Evolutionary conservation across 2,888 invertebrate genomes (phyloP), one percentile per base, ranked within the genome.

Genomic region (Oeneis ivallda): DNA sequence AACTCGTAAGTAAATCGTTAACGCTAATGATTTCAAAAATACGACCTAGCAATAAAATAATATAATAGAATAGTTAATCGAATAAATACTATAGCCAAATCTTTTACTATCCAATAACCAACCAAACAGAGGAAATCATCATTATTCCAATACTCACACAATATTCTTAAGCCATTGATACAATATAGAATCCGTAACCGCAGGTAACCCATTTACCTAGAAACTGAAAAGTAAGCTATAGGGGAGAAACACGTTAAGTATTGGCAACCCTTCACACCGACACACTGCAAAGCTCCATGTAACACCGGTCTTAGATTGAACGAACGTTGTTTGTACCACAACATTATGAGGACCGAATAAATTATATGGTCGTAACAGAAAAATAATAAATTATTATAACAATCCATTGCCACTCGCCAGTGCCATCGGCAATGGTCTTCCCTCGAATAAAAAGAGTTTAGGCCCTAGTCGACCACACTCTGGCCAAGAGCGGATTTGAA

Each of bases 281-380:
- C 84, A 90, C 87, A 89, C 89, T 85, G 89, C 84, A 66, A 91
- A 89, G 89, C 90, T 84, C 86, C 86, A 83, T 79, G 66, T 71
- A 77, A 66, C 78, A 54, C 62, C 63, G 37, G 50, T 11, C 58
- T 50, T 45, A 63, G 60, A 45, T 39, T 45, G 45, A 50, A 37
- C 49, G 56, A 65, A 65, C 37, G 47, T 49, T 50, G 15, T 8
- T 15, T 11, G 10, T 11, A 47, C 26, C 34, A 39, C 9, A 19
- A 19, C 19, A 32, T 52, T 1, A 52, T 19, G 6, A 2, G 32
- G 8, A 26, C 13, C 6, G 32, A n/a, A 6, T 52, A 52, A 32
- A 4, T 26, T 32, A 13, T 9, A n/a, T n/a, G 52, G 26, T 15
- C 9, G 47, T 47, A 47, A 47, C 15, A 26, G 26, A 26, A 26